A percentile compares a stretch with the other conserved stretches of the same genome.
Conservation (phyloP, 1,140 invertebrate species). For the Macrobrachium nipponense region DNA sequence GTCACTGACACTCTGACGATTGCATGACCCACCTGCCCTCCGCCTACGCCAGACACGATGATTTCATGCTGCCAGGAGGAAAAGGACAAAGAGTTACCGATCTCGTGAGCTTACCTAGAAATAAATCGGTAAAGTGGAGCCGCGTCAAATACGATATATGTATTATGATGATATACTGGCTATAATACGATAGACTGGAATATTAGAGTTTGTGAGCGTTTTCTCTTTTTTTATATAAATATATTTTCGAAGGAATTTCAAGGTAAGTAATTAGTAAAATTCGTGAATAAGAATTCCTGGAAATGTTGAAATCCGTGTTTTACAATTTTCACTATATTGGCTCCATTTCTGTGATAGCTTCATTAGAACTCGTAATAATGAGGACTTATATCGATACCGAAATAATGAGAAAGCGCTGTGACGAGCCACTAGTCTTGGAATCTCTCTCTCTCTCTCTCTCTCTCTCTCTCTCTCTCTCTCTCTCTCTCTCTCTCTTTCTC, state of each 20-base stretch:
- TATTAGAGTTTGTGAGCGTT: too few species aligned
- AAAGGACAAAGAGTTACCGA: neutral
- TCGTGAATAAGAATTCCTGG: too few species aligned
- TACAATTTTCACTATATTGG: too few species aligned
- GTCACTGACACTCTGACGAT: constrained; percentile 13
- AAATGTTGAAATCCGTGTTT: too few species aligned
- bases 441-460: constrained; percentile 18
- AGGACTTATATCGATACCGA: neutral
- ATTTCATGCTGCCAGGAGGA: constrained; percentile 12
- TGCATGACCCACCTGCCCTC: neutral
- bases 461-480: constrained; percentile 3
- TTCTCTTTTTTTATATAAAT: too few species aligned
- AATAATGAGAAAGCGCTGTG: neutral
- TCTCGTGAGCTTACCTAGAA: neutral
- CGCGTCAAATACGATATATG: too few species aligned
- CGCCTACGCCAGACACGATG: constrained; percentile 13
- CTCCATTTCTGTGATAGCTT: too few species aligned
- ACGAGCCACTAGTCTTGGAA: neutral
- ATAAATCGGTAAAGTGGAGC: too few species aligned
- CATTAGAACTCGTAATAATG: neutral
- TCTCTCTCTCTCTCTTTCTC: neutral
- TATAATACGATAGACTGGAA: too few species aligned
- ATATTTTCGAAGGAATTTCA: too few species aligned
- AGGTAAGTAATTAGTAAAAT: too few species aligned
- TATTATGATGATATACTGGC: too few species aligned